These are phyloP conservation scores for Aphelenchoides fujianensis DNA, from an alignment of 1,140 invertebrate species.

Conservation along the genomic window DNA sequence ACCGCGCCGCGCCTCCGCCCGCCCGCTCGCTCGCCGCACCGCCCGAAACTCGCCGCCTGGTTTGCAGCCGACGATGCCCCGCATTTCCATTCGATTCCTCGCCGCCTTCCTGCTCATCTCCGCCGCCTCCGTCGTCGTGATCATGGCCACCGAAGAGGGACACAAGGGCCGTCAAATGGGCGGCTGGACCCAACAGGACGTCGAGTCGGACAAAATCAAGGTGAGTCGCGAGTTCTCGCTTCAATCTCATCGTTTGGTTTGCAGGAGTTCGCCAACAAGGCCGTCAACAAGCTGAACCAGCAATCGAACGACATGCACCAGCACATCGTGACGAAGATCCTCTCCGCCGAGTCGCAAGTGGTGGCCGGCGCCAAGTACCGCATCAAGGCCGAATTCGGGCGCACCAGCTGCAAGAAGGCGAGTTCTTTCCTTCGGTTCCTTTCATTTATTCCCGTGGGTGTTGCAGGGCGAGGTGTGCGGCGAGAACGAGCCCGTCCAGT, in stretches of 20 bases:
- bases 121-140: not conserved
- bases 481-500: conserved; percentile 9
- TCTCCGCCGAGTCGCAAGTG: conserved; percentile 10
- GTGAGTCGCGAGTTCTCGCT: not conserved
- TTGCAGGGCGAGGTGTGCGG: conserved; percentile 10
- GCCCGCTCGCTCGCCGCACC: not conserved
- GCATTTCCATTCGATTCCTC: not conserved
- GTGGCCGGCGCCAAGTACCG: conserved; percentile 11
- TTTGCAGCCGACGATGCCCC: not conserved
- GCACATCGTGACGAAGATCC: not conserved
- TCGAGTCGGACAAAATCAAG: conserved; percentile 8
- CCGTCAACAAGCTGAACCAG: conserved; percentile 14
- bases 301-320: conserved; percentile 1
- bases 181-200: conserved; percentile 9
- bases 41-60: not conserved
- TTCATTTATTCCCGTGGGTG: too few species aligned
- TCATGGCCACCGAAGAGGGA: not conserved
- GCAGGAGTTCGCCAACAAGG: conserved; percentile 13
- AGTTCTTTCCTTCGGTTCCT: too few species aligned
- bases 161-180: not conserved
- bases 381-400: not conserved
- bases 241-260: not conserved
- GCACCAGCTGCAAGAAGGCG: conserved; percentile 10
- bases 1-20: not conserved
- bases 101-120: not conserved